Evolutionary conservation across 2,113 vertebrate genomes (phyloP), one percentile per base, ranked within the genome.

Genomic region (Tapirus terrestris): DNA sequence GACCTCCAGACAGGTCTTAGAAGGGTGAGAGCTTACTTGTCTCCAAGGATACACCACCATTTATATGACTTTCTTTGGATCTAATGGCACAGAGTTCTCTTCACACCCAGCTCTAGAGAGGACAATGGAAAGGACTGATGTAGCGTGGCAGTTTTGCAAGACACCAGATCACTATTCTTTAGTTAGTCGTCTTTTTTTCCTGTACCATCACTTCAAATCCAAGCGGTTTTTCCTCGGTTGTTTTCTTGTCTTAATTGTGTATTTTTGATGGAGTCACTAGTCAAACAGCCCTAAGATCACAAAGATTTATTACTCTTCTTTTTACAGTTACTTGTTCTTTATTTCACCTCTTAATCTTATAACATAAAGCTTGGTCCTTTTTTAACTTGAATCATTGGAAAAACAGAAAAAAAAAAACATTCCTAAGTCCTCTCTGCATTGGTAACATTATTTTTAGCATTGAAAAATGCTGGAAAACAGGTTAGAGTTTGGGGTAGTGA

Each of bases 341-440:
- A 94, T 83, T 65, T 84, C 14, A 73, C 4, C 89, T 58, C 45
- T 84, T 82, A 67, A 56, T 75, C 58, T 84, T 91, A 39, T 58
- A 68, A 48, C 29, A 89, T 70, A 81, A 82, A 87, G 23, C 13
- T 91, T 25, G 23, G 8, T 90, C 51, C 29, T 73, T 20, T 86
- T 96, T 92, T 11, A 94, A 53, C 20, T 81, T 87, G 43, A 88
- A 94, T 67, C 65, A 80, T 13, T 85, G 31, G 21, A 56, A 61
- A 0, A 58, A 60, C 2, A 7, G n/a, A 43, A 60, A 81, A 76
- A 70, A 58, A 83, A 83, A 81, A 68, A 31, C 2, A 67, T 70
- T 11, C n/a, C 13, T 79, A 48, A 68, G 3, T 73, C 39, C 45
- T 89, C 61, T 81, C 10, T 93, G n/a, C 33, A 16, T 87, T 81